Conservation (phyloP, 2,113 vertebrate species). For the Empidonax alnorum region DNA sequence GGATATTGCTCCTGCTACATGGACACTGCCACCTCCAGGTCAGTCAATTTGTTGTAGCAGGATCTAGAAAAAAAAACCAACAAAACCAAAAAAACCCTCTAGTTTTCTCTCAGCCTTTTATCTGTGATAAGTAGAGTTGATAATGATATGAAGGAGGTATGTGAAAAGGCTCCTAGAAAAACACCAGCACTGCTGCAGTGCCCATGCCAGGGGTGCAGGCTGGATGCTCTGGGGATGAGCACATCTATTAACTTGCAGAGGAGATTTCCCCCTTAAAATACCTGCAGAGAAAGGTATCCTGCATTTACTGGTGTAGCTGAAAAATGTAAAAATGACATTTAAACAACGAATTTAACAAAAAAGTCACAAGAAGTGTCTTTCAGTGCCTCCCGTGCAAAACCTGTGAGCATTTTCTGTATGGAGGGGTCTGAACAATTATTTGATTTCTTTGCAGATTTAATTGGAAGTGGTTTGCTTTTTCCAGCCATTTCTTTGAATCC, state of each 20-base stretch:
- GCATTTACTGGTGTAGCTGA: neutral
- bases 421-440: neutral
- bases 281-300: neutral
- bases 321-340: neutral
- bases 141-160: neutral
- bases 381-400: neutral
- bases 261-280: neutral
- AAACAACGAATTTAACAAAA: neutral
- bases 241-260: neutral
- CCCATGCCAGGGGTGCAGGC: neutral
- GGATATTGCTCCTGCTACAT: neutral
- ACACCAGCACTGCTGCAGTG: fast-evolving
- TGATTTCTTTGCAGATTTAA: neutral
- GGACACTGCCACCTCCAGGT: neutral
- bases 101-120: neutral
- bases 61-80: neutral
- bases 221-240: neutral
- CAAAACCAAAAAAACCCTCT: fast-evolving
- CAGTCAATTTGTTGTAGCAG: neutral
- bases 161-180: neutral
- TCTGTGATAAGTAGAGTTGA: neutral
- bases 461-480: neutral
- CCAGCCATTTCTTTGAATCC: neutral
- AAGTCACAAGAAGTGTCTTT: neutral
- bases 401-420: neutral